phyloP scores from a whole-genome alignment of 2,797 vertebrate species.

The Eurystomus glaucurus region DNA sequence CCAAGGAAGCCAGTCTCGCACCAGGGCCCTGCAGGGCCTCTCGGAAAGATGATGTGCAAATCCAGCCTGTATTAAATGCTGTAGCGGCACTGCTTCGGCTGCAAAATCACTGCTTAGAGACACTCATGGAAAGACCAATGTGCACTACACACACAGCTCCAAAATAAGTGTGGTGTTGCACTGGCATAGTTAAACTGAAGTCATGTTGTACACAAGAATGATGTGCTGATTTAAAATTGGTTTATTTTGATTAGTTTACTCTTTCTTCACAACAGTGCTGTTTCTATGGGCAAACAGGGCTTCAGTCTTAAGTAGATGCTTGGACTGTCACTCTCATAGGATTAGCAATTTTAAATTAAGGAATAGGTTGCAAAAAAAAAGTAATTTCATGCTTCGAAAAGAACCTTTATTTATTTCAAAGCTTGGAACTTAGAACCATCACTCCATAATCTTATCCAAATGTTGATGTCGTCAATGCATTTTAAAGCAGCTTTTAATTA shows the following conservation, averaged over 20 bases:
- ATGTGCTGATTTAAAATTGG: background rate
- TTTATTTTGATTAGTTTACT: background rate
- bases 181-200: background rate
- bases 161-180: background rate
- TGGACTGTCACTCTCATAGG: background rate
- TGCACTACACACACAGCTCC: background rate
- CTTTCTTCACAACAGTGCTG: background rate
- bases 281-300: slow-evolving; percentile 16
- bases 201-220: background rate
- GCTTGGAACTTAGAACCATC: slow-evolving; percentile 13
- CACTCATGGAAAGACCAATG: background rate
- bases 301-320: background rate
- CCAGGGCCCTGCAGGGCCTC: background rate
- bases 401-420: background rate
- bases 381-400: background rate
- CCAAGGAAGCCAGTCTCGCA: background rate
- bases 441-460: slow-evolving; percentile 17
- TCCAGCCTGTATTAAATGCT: background rate
- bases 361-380: slow-evolving; percentile 3
- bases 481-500: slow-evolving; percentile 43
- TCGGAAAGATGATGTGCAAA: background rate
- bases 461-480: background rate
- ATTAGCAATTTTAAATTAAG: background rate
- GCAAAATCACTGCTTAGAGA: background rate
- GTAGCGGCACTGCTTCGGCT: background rate